Percentiles rank a stretch among this genome's conserved stretches.
Conservation (phyloP, 2,797 vertebrate genomes). For the Phrynocephalus forsythii region DNA sequence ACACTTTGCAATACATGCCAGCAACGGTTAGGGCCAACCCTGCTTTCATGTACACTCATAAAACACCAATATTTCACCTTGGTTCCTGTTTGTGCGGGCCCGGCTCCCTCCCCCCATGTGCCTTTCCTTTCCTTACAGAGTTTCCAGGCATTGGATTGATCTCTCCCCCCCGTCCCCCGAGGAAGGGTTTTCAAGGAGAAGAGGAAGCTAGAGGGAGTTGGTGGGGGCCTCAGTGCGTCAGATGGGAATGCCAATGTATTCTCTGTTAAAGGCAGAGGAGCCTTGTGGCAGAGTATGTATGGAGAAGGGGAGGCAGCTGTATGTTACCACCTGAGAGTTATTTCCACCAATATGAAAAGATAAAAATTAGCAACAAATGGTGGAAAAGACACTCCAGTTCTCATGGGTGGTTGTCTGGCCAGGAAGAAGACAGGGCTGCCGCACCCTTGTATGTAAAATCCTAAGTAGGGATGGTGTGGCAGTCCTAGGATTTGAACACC, state of each 20-base stretch:
- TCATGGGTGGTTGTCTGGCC: too few relatives aligned
- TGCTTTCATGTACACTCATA: background rate
- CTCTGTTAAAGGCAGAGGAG: background rate
- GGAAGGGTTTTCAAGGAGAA: background rate
- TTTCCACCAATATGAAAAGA: background rate
- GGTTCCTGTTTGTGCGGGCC: background rate
- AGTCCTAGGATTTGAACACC: background rate
- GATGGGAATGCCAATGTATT: background rate
- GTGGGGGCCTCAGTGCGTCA: background rate
- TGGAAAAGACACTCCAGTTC: too few relatives aligned
- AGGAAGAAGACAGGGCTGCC: too few relatives aligned
- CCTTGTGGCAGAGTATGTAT: background rate
- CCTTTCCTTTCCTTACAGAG: background rate
- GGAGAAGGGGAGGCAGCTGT: background rate
- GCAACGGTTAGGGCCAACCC: background rate
- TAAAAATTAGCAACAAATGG: too few relatives aligned
- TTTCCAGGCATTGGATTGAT: too few relatives aligned
- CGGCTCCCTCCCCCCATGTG: background rate
- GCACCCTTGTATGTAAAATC: too few relatives aligned
- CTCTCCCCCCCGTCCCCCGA: too few relatives aligned
- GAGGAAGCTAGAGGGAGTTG: background rate
- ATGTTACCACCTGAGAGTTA: background rate
- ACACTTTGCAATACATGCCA: too few relatives aligned
- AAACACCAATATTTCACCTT: too few relatives aligned
- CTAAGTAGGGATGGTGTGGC: too few relatives aligned